These are phyloP conservation scores for Drepana arcuata DNA, from an alignment of 1,140 invertebrate genomes.

Conservation along the genomic window DNA sequence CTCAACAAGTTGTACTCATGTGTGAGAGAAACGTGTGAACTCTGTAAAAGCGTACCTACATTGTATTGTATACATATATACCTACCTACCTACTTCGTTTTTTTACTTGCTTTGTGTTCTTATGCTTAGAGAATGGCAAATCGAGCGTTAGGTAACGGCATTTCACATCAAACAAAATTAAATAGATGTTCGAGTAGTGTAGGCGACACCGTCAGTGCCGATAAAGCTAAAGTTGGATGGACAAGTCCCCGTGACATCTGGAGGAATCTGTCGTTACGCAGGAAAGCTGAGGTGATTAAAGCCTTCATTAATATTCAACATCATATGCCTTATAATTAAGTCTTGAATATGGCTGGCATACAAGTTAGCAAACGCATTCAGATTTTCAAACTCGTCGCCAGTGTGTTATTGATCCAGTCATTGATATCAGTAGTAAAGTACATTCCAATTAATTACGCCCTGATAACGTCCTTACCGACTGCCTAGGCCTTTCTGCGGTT, in stretches of 20 bases:
- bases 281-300: slow-evolving; percentile 56
- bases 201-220: slow-evolving; percentile 41
- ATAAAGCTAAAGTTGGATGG: slow-evolving; percentile 60
- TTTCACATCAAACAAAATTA: slow-evolving; percentile 40
- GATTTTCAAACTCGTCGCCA: no score
- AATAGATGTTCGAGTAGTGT: slow-evolving; percentile 57
- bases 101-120: slow-evolving; percentile 6
- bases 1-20: slow-evolving; percentile 10
- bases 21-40: slow-evolving; percentile 13
- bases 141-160: slow-evolving; percentile 40
- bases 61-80: slow-evolving; percentile 9
- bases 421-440: slow-evolving; percentile 4
- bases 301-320: no score
- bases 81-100: no score
- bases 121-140: slow-evolving; percentile 50
- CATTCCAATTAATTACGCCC: slow-evolving; percentile 7
- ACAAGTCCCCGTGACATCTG: slow-evolving; percentile 61
- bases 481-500: no score
- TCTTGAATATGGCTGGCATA: no score
- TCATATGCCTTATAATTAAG: no score
- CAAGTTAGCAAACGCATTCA: no score
- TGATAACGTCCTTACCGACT: no score
- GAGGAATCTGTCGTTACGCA: slow-evolving; percentile 61
- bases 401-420: slow-evolving; percentile 7
- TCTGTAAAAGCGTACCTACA: slow-evolving; percentile 10